Evolutionary conservation across 2,113 vertebrate genomes (phyloP).

Genomic region (Cyprinodon brontotheroides): DNA sequence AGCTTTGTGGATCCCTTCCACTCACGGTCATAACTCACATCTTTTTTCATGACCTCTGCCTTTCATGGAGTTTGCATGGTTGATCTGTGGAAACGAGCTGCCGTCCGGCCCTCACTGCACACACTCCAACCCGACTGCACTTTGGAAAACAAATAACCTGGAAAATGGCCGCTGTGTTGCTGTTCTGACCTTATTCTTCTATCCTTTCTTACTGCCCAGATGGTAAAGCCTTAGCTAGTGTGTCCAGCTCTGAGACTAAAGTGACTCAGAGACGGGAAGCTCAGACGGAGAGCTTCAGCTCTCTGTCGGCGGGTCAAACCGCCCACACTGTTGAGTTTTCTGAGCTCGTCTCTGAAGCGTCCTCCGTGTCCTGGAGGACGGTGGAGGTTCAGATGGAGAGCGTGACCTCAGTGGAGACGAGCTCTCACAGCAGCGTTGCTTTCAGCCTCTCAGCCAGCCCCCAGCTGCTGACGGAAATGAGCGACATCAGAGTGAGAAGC

Average conservation of each 20-base stretch:
- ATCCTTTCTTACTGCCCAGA: conserved; percentile 79
- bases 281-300: conserved; percentile 71
- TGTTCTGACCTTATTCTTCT: conserved; percentile 73
- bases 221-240: conserved; percentile 86
- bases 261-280: conserved; percentile 77
- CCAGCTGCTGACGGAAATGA: conserved; percentile 81
- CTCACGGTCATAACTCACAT: conserved; percentile 10
- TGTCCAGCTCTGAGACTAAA: conserved; percentile 79
- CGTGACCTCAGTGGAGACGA: conserved; percentile 20
- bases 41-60: conserved; percentile 7
- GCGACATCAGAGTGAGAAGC: conserved; percentile 78
- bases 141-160: conserved; percentile 46
- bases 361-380: conserved; percentile 65
- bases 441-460: conserved; percentile 55
- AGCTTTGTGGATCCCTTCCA: conserved; percentile 18
- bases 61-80: conserved; percentile 60
- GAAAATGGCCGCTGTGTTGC: conserved; percentile 54
- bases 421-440: conserved; percentile 23
- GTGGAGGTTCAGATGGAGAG: conserved; percentile 56
- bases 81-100: conserved; percentile 38
- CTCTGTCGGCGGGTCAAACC: conserved; percentile 75
- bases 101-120: conserved; percentile 36
- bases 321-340: conserved; percentile 73
- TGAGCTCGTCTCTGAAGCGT: conserved; percentile 79
- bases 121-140: conserved; percentile 37